Evolutionary conservation across 2,888 invertebrate genomes (phyloP).

Genomic region (Microplitis deprimator): DNA sequence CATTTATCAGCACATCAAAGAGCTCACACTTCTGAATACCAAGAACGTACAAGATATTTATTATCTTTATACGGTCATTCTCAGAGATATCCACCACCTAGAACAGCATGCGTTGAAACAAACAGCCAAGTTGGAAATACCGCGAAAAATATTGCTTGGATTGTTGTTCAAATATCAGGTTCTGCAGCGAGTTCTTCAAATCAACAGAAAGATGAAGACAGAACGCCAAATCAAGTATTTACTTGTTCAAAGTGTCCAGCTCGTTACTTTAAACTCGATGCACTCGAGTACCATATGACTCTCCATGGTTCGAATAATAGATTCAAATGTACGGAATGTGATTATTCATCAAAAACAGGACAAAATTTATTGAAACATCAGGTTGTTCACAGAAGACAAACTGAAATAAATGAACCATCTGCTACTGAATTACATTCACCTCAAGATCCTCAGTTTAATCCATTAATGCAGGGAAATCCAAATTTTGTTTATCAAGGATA

Average conservation of each 20-base stretch:
- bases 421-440: conserved; percentile 65
- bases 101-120: conserved; percentile 68
- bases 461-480: conserved; percentile 82
- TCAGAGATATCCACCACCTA: conserved; percentile 78
- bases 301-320: conserved; percentile 78
- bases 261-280: conserved; percentile 81
- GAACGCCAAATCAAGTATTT: conserved; percentile 62
- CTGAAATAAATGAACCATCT: conserved; percentile 40
- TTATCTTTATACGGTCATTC: conserved; percentile 79
- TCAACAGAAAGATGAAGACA: conserved; percentile 46
- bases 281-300: conserved; percentile 80
- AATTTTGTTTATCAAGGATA: conserved; percentile 84
- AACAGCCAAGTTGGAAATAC: conserved; percentile 46
- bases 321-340: conserved; percentile 81
- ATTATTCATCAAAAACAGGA: conserved; percentile 79
- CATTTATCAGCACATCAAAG: conserved; percentile 80
- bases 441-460: conserved; percentile 80
- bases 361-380: conserved; percentile 81
- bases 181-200: conserved; percentile 15
- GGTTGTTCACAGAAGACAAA: conserved; percentile 70
- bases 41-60: conserved; percentile 81
- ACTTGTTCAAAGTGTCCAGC: conserved; percentile 80
- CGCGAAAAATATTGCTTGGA: conserved; percentile 59
- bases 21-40: conserved; percentile 85
- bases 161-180: conserved; percentile 59